These are phyloP conservation scores for Phenacoccus solenopsis DNA, from an alignment of 1,140 invertebrate species.

Conservation along the genomic window DNA sequence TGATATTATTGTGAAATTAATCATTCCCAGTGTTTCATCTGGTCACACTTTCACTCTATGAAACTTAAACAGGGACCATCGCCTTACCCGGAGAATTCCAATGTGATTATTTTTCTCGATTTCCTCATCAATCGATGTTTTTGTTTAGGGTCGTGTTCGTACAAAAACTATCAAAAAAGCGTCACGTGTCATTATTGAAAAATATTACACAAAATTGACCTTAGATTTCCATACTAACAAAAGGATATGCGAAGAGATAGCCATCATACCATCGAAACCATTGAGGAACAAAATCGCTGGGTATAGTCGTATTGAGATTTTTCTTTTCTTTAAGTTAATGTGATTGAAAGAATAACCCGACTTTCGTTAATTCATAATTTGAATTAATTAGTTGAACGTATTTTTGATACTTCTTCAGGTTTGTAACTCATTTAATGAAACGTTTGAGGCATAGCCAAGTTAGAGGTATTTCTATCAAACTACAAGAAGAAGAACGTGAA, in stretches of 20 bases:
- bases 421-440: slow-evolving; percentile 99
- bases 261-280: slow-evolving; percentile 94
- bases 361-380: too few species aligned
- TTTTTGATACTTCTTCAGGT: slow-evolving; percentile 43
- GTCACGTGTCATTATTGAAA: slow-evolving; percentile 98
- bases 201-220: slow-evolving; percentile 95
- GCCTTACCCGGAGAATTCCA: too few species aligned
- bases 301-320: too few species aligned
- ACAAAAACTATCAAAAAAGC: slow-evolving; percentile 99
- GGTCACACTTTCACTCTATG: too few species aligned
- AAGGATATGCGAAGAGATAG: slow-evolving; percentile 97
- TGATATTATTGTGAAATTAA: too few species aligned
- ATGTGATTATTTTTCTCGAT: too few species aligned
- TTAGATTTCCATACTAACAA: slow-evolving; percentile 99
- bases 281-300: slow-evolving; percentile 98
- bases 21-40: too few species aligned
- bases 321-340: too few species aligned
- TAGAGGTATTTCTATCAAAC: slow-evolving; percentile 95
- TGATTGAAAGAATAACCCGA: too few species aligned
- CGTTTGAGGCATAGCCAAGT: slow-evolving; percentile 85
- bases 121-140: too few species aligned
- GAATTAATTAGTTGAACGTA: neutral
- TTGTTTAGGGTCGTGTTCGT: slow-evolving; percentile 84
- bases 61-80: too few species aligned
- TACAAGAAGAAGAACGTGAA: slow-evolving; percentile 98